Evolutionary conservation across 2,888 invertebrate species (phyloP), one percentile per base, ranked within the genome.

Genomic region (Xanthostigma xanthostigma): DNA sequence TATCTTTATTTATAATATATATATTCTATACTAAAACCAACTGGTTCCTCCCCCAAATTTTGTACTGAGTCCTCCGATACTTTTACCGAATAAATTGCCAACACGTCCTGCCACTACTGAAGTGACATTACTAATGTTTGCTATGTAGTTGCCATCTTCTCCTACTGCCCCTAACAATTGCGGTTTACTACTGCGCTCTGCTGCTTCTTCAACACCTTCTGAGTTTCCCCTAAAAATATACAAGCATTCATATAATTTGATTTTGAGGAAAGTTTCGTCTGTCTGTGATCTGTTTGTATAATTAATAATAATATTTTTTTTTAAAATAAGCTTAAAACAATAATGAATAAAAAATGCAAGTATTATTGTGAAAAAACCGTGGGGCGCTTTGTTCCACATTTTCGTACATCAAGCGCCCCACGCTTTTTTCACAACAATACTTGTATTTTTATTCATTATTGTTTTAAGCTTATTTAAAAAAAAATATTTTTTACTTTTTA

Each of bases 21-120:
- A 5, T 38, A 38, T 38, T 35, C 17, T 37, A 45, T 48, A 42
- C 73, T 81, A 88, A 74, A 89, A 88, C 88, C 88, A 88, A 67
- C 85, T 85, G 50, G 78, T 75, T 55, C 87, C 84, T 57, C 87
- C 85, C 54, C 90, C 89, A 56, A 91, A 76, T 70, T 90, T 90
- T 59, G 87, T 86, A 62, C 90, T 86, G 61, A 92, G 76, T 62
- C 91, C 90, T 56, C 91, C 91, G 60, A 92, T 83, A 56, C 91
- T 87, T 64, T 90, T 88, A 46, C 91, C 91, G 60, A 91, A 84
- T 66, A 91, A 84, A 69, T 87, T 89, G 58, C 90, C 89, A 60
- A 92, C 83, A 70, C 87, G 75, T 48, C 90, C 91, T 54, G 88
- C 89, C 54, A 90, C 86, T 61, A 88, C 85, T 54, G 85, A 84